Conservation (phyloP, 2,888 invertebrate genomes). For the Halictus quadricinctus region DNA sequence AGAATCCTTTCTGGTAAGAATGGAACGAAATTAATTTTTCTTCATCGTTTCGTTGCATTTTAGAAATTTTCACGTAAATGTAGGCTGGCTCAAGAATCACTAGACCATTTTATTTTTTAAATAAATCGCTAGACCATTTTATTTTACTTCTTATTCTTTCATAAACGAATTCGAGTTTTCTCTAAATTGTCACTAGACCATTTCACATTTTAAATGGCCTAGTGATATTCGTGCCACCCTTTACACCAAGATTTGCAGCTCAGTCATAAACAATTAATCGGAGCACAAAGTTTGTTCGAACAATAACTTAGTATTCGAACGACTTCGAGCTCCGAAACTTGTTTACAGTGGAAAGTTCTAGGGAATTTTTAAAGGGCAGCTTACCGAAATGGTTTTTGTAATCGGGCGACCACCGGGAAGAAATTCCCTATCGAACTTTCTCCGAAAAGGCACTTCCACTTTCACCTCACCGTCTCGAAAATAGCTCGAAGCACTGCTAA, state of each 20-base stretch:
- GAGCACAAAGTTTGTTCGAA: background rate
- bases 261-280: background rate
- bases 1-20: background rate
- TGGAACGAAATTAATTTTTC: background rate
- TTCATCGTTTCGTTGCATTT: background rate
- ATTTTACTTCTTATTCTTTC: background rate
- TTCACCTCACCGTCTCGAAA: conserved; percentile 50
- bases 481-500: conserved; percentile 41
- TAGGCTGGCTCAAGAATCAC: background rate
- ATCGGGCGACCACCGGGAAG: conserved; percentile 27
- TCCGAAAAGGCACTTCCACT: conserved; percentile 55
- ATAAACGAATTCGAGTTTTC: background rate
- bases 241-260: background rate
- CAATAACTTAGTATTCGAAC: background rate
- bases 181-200: background rate
- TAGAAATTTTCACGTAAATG: too few species aligned
- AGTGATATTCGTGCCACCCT: too few species aligned
- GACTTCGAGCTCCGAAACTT: background rate
- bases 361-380: background rate
- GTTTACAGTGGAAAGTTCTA: background rate
- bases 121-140: background rate
- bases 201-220: too few species aligned
- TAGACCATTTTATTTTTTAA: background rate
- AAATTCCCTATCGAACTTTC: conserved; percentile 45
- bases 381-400: conserved; percentile 34